These are phyloP conservation scores for Andricus quercusramuli DNA, from an alignment of 2,888 invertebrate genomes.

Conservation along the genomic window DNA sequence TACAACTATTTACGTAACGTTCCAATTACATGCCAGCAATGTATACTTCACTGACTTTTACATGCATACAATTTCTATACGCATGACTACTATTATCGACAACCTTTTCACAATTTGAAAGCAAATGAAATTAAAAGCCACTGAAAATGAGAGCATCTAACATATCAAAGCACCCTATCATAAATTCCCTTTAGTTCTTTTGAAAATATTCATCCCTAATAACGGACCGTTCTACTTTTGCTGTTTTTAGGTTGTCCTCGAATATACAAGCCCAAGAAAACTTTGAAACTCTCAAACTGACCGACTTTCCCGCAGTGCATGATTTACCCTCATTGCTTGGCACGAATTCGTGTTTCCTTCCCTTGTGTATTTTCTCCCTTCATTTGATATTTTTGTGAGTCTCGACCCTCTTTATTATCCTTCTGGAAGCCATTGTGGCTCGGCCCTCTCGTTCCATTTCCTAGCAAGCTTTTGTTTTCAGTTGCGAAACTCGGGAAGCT, in stretches of 20 bases:
- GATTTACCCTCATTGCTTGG: conserved; percentile 60
- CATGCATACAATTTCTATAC: conserved; percentile 14
- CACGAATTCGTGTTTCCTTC: conserved; percentile 46
- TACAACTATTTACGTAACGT: conserved; percentile 30
- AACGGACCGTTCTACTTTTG: not conserved
- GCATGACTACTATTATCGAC: conserved; percentile 31
- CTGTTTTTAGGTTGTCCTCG: conserved; percentile 18
- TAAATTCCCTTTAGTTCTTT: conserved; percentile 8
- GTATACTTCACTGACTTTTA: conserved; percentile 1
- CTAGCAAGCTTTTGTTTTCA: conserved; percentile 14
- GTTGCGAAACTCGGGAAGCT: not conserved
- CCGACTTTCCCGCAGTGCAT: conserved; percentile 65
- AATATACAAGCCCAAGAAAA: conserved; percentile 28
- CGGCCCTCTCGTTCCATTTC: conserved; percentile 4
- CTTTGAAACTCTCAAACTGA: conserved; percentile 48
- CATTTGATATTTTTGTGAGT: conserved; percentile 50
- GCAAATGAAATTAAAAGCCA: not conserved
- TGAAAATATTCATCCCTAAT: not conserved
- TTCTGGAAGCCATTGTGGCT: not conserved
- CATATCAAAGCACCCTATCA: conserved; percentile 1
- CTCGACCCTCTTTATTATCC: conserved; percentile 47
- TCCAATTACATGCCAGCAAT: conserved; percentile 15
- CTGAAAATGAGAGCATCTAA: not conserved
- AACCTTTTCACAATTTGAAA: conserved; percentile 2
- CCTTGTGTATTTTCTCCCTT: conserved; percentile 45